Conservation (phyloP, 2,113 vertebrate species). For the Myotis davidii region DNA sequence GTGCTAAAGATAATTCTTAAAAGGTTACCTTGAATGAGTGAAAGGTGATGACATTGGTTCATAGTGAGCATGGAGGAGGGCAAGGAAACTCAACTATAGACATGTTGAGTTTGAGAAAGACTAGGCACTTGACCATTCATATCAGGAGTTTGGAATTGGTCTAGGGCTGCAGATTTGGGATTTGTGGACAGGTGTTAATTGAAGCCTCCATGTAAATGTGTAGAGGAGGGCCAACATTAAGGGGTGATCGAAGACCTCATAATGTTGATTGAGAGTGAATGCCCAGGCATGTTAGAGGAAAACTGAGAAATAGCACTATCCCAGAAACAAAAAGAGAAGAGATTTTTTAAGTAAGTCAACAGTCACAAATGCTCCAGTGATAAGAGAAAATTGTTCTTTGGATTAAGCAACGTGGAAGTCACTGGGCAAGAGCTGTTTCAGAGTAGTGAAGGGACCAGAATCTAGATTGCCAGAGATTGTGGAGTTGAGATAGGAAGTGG, state of each 20-base stretch:
- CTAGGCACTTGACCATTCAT: not conserved
- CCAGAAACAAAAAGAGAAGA: not conserved
- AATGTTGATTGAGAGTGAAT: not conserved
- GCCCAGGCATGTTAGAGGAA: not conserved
- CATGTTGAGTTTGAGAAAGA: not conserved
- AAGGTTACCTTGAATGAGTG: not conserved
- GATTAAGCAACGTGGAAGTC: constrained; percentile 47
- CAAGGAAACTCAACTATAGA: not conserved
- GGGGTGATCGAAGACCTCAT: not conserved
- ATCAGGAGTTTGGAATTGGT: not conserved
- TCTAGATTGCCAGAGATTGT: not conserved
- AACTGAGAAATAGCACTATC: not conserved
- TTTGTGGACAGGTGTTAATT: not conserved
- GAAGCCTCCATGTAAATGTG: not conserved
- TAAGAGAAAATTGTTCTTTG: constrained; percentile 32
- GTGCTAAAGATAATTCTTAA: constrained; percentile 2
- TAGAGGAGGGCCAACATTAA: not conserved
- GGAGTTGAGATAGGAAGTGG: not conserved
- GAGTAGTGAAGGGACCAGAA: not conserved
- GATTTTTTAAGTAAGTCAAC: not conserved
- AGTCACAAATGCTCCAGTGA: not conserved
- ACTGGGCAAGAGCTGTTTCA: constrained; percentile 34
- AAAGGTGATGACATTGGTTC: not conserved
- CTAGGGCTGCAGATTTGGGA: not conserved
- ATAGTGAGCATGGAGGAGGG: not conserved